These are phyloP conservation scores for Papilio helenus DNA, from an alignment of 1,140 invertebrate genomes.

Conservation along the genomic window DNA sequence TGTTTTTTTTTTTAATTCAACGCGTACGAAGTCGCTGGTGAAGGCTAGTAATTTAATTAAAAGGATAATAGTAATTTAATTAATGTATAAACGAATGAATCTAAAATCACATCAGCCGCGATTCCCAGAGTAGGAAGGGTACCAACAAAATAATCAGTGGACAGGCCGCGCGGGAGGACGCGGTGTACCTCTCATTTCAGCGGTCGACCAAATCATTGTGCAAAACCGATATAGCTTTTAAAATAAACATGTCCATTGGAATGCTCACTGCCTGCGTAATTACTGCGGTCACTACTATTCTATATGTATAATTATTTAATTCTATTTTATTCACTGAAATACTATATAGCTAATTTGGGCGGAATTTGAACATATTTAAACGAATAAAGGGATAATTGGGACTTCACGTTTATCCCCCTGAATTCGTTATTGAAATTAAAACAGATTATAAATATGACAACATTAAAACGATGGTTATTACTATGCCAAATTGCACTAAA, in stretches of 20 bases:
- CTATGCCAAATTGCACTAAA: not conserved
- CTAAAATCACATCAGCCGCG: constrained; percentile 50
- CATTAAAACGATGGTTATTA: not conserved
- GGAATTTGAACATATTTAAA: not conserved
- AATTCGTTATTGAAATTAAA: not conserved
- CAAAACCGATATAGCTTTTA: constrained; percentile 64
- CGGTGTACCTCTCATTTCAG: constrained; percentile 58
- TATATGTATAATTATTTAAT: constrained; percentile 41
- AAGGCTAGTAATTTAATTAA: not conserved
- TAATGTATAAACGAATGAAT: constrained; percentile 51
- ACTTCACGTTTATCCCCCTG: not conserved
- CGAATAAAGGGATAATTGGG: not conserved
- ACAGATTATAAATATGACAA: not conserved
- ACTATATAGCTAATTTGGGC: not conserved
- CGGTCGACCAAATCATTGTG: constrained; percentile 61
- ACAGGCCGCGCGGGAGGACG: constrained; percentile 59
- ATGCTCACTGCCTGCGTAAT: constrained; percentile 53
- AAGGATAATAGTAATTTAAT: not conserved
- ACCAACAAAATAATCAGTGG: constrained; percentile 67
- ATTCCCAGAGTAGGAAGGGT: constrained; percentile 48
- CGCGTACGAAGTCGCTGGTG: too few relatives aligned
- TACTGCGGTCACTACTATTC: constrained; percentile 46
- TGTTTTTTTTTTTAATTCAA: too few relatives aligned
- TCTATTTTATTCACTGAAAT: constrained; percentile 26
- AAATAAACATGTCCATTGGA: constrained; percentile 58